Base-by-base conservation (phyloP, 2,797 vertebrate species). In the Sebastes reedi region DNA sequence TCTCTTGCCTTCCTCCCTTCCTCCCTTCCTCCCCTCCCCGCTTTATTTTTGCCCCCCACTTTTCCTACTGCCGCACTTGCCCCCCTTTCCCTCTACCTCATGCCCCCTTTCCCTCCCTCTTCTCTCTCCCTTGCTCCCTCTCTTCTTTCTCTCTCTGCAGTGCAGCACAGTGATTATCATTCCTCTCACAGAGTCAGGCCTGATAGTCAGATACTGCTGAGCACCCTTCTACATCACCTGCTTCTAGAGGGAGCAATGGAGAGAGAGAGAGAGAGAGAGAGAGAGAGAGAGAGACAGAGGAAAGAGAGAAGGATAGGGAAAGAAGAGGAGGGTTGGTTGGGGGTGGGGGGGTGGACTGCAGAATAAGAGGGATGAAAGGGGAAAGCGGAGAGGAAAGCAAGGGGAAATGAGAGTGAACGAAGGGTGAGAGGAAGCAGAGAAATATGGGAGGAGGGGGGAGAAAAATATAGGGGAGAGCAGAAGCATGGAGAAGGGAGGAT, bases 121-220 rank as follows among this genome's bases (percentile, higher is more conserved):
- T 65, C 75, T 25, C 83, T 65, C 84, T 82, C 81, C 56, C 71
- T 81, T 70, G 46, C 77, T 84, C 89, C 76, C 90, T 90, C 92
- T 91, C 86, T 89, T 91, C 90, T 91, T 90, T 88, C 91, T 93
- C 88, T 94, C 93, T 90, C 94, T 94, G 94, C 94, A 95, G 94
- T 95, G 94, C 93, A 95, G 94, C 94, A 95, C 90, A 92, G 93
- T 95, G 95, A 96, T 96, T 96, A 95, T 95, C 95, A 96, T 96
- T 96, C 95, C 92, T 95, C 93, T 94, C 95, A 95, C 95, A 96
- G 94, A 94, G 92, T 92, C 93, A 91, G 93, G 94, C 94, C 94
- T 93, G 95, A 95, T 95, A 95, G 92, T 95, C 94, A 95, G 94
- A 96, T 95, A 96, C 94, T 95, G 95, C 95, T 95, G 94, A 95